Evolutionary conservation across 2,888 invertebrate species (phyloP).

Genomic region (Campoplex nolae): DNA sequence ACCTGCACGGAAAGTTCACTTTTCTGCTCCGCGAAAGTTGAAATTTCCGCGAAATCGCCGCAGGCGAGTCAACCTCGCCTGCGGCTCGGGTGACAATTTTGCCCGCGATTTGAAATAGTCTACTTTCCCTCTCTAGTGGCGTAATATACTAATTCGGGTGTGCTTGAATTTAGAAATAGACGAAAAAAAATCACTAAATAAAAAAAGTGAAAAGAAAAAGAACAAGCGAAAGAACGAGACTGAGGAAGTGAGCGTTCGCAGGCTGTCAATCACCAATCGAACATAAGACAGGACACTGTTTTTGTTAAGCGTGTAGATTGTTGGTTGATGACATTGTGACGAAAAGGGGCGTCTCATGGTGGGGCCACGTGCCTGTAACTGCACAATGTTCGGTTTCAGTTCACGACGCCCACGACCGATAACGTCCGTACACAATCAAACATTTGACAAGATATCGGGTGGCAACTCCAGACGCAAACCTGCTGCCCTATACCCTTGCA

Average conservation of each 20-base stretch:
- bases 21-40: too few species aligned
- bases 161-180: background rate
- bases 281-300: slow-evolving; percentile 26
- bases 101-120: too few species aligned
- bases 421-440: slow-evolving; percentile 74
- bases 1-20: too few species aligned
- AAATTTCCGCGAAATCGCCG: too few species aligned
- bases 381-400: slow-evolving; percentile 73
- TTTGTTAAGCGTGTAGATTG: slow-evolving; percentile 26
- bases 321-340: slow-evolving; percentile 54
- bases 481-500: slow-evolving; percentile 44
- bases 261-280: slow-evolving; percentile 4
- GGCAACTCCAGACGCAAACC: slow-evolving; percentile 61
- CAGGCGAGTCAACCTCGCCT: too few species aligned
- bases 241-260: background rate
- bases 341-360: slow-evolving; percentile 79
- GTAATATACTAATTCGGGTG: too few species aligned
- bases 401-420: slow-evolving; percentile 79
- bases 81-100: too few species aligned
- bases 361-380: slow-evolving; percentile 80
- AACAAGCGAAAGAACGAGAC: background rate
- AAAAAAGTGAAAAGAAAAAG: background rate
- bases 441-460: slow-evolving; percentile 69
- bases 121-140: too few species aligned
- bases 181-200: background rate